Evolutionary conservation across 2,888 invertebrate genomes (phyloP), one percentile per base, ranked within the genome.

Genomic region (Adelphocoris suturalis): DNA sequence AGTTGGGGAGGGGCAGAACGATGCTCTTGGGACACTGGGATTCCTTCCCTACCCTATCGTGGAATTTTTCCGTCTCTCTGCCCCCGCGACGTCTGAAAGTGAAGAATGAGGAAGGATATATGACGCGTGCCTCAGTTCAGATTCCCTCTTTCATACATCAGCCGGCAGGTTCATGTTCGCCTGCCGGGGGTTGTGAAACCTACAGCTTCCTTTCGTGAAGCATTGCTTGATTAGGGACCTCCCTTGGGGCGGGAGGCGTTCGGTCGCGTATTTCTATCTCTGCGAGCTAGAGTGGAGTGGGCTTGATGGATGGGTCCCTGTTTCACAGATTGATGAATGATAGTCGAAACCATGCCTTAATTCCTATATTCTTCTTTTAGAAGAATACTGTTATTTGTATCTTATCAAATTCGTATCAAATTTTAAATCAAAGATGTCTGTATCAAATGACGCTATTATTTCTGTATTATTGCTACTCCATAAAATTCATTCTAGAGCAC

Each of bases 41-140:
- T 16, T 61, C 19, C 52, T 61, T 61, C 61, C 61, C 57, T 61
- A n/a, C 16, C 61, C n/a, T 61, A 19, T 61, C 52, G 13, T 52
- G 5, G 52, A 52, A 11, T 52, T 52, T 52, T 52, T 52, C 52
- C 52, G 52, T 11, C 16, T 52, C 52, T 11, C 61, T 61, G 61
- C 61, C 61, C 16, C 19, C 23, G 68, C 13, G 68, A 23, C 68
- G 23, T 68, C 27, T 68, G 19, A 27, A 68, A 52, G 82, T 82
- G 82, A 82, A 23, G 82, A 82, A 82, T 52, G 82, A 82, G 82
- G 48, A 52, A 82, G 52, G 52, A 82, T 52, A 23, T 47, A 82
- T 82, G 82, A 82, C 82, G 82, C 82, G 52, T 82, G 82, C 23
- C 82, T 82, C 48, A 82, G 82, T 82, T 82, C 23, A 52, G 82